Conservation (phyloP, 2,888 invertebrate species). For the Tiliacea aurago region DNA sequence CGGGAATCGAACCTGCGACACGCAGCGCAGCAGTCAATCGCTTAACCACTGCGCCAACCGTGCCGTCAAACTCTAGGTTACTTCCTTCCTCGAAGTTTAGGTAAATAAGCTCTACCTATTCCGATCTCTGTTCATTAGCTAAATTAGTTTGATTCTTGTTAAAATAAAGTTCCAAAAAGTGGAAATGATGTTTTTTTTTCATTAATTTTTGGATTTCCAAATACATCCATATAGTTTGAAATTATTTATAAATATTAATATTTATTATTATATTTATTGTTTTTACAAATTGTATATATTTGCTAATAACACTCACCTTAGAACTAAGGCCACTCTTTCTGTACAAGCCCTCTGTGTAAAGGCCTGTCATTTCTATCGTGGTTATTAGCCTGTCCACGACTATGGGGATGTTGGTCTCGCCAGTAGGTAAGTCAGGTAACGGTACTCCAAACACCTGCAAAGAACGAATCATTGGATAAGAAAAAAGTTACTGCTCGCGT, state of each 20-base stretch:
- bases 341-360: conserved; percentile 98
- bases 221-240: no score
- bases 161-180: background rate
- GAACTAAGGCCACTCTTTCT: conserved; percentile 97
- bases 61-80: no score
- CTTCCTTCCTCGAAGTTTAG: no score
- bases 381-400: conserved; percentile 97
- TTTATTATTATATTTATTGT: no score
- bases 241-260: no score
- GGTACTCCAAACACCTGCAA: conserved; percentile 94
- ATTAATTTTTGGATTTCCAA: background rate
- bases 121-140: no score
- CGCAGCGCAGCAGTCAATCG: no score
- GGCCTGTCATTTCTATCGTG: conserved; percentile 97
- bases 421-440: conserved; percentile 93
- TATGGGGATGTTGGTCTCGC: conserved; percentile 95
- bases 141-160: background rate
- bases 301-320: conserved; percentile 83
- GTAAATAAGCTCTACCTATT: no score
- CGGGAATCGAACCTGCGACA: no score
- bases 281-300: no score
- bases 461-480: background rate
- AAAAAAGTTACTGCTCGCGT: background rate
- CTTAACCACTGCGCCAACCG: no score
- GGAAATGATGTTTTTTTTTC: background rate